phyloP scores from a whole-genome alignment of 2,113 vertebrate genomes.

The Heterotilapia buettikoferi region DNA sequence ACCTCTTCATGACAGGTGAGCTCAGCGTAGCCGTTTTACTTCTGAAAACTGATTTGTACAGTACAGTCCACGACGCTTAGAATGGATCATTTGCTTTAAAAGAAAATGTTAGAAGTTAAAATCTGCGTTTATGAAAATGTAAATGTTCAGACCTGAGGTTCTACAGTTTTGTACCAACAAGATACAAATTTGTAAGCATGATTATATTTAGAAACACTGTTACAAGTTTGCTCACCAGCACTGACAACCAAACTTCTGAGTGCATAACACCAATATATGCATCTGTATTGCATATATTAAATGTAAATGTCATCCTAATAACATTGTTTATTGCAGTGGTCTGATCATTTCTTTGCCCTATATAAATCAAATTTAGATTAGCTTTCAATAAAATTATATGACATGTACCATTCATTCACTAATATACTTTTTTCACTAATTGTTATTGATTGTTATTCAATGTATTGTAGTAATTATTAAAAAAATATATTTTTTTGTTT shows the following conservation, averaged over 20 bases:
- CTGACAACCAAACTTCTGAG: neutral
- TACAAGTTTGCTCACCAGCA: neutral
- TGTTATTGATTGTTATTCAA: neutral
- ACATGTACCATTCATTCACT: neutral
- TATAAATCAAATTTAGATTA: neutral
- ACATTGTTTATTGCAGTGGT: neutral
- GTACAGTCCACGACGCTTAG: neutral
- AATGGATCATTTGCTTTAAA: neutral
- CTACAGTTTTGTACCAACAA: neutral
- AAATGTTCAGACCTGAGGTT: neutral
- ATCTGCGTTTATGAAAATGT: neutral
- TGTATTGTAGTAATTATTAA: neutral
- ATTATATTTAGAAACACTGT: neutral
- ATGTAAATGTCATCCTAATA: neutral
- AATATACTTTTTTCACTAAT: neutral
- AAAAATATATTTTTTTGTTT: rapidly evolving
- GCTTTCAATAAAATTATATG: rapidly evolving
- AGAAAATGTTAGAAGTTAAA: neutral
- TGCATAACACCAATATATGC: neutral
- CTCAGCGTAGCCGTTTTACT: rapidly evolving
- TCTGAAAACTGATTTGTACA: neutral
- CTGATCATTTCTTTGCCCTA: neutral
- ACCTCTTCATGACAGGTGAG: slow-evolving; percentile 38
- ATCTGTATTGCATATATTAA: neutral
- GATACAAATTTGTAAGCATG: neutral